A percentile compares a stretch with the other conserved stretches of the same genome.
Evolutionary conservation across 2,797 vertebrate genomes (phyloP).

Genomic region (Lepilemur septentrionalis): DNA sequence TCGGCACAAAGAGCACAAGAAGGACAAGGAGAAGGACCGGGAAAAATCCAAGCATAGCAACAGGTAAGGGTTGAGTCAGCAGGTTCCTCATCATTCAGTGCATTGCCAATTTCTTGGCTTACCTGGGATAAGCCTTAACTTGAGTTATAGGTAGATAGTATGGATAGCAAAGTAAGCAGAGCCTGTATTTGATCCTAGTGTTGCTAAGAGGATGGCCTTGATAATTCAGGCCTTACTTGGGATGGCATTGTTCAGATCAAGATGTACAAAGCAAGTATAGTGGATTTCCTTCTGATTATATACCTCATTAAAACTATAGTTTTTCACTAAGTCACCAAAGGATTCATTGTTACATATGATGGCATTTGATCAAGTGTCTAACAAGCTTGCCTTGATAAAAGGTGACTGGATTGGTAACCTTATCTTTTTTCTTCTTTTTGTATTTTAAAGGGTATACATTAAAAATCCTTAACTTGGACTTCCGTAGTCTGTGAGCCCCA

Average conservation of each 20-base stretch:
- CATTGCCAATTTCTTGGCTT: neutral
- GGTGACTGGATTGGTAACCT: neutral
- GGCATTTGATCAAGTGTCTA: neutral
- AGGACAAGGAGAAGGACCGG: slow-evolving; percentile 94
- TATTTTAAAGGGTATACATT: neutral
- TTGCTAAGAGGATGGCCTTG: slow-evolving; percentile 30
- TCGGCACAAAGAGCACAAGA: slow-evolving; percentile 97
- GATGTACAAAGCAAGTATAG: neutral
- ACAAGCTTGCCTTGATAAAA: slow-evolving; percentile 16
- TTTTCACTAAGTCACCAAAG: neutral
- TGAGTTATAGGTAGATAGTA: neutral
- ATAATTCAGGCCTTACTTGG: slow-evolving; percentile 1
- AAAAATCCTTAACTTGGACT: neutral
- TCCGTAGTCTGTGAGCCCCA: neutral
- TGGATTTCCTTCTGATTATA: slow-evolving; percentile 14
- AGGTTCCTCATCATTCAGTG: neutral
- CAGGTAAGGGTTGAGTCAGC: slow-evolving; percentile 87
- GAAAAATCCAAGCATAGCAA: slow-evolving; percentile 95
- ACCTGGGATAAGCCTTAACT: neutral
- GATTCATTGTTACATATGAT: neutral
- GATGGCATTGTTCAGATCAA: slow-evolving; percentile 13
- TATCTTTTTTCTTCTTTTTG: neutral
- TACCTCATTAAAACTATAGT: neutral
- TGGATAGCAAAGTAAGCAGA: neutral
- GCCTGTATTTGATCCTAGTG: neutral